Base-by-base conservation (phyloP, 2,113 vertebrate genomes). In the Phyllopteryx taeniolatus region DNA sequence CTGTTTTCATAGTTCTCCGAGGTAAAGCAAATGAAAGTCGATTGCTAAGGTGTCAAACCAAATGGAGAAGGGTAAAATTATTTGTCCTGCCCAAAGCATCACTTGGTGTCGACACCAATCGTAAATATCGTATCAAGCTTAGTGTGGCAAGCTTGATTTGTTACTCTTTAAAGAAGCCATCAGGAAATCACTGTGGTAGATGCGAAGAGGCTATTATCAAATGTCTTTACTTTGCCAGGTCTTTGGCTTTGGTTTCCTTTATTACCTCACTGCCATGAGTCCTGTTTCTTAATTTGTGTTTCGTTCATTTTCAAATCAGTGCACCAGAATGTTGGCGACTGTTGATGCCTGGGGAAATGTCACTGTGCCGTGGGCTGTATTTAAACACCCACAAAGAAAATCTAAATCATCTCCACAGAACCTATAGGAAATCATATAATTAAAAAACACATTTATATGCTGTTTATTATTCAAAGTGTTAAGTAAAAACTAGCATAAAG, bases 41-140 rank as follows among this genome's bases (percentile, higher is more conserved):
- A 63, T 66, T 63, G 71, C 54, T 57, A 13, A 4, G 2, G n/a
- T 56, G 53, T 56, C 8, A 56, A 56, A 56, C 9, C 53, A 56
- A 19, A 14, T 15, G 56, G 56, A 13, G 2, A 22, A 59, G 22
- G 27, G 12, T 59, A 27, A 57, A 31, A 59, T 31, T 31, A 59
- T 27, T 59, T 63, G 62, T 71, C 53, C 63, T 75, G 77, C 72
- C 77, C 79, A 80, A 71, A 64, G 43, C 72, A 82, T 81, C 57
- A 68, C 35, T 33, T 19, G 1, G n/a, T 56, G 59, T 56, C 72
- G 70, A 42, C 74, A 73, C 15, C 49, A 62, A 72, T 73, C 57
- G 35, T 31, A 72, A 27, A 62, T 66, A 42, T 22, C 67, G 19
- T 43, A 61, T 59, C 46, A 46, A 67, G 67, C 54, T 46, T 64